Conservation (phyloP, 2,888 invertebrate species). For the Scaeva pyrastri region DNA sequence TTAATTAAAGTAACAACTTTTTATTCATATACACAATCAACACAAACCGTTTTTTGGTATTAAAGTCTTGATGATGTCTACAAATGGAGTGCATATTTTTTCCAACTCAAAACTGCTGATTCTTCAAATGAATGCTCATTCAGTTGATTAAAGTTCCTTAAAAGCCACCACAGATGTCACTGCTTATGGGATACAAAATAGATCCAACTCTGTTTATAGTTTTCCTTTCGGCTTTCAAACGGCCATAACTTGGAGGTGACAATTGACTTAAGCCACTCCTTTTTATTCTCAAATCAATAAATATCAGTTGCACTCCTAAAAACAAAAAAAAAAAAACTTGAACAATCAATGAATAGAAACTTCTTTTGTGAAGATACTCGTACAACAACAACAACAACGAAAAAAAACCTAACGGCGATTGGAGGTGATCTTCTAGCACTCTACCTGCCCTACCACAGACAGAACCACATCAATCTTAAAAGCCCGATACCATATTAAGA, state of each 20-base stretch:
- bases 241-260: neutral
- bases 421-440: slow-evolving; percentile 24
- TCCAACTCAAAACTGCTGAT: no score
- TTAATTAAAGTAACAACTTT: no score
- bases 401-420: neutral
- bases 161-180: neutral
- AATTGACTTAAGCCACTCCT: neutral
- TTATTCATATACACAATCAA: no score
- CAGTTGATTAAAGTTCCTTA: no score
- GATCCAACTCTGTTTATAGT: neutral
- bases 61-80: no score
- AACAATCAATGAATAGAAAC: neutral
- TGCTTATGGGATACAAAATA: neutral
- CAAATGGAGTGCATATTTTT: no score
- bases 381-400: neutral
- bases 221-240: neutral
- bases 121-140: no score
- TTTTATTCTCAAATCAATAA: neutral
- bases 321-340: neutral
- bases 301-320: neutral
- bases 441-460: neutral
- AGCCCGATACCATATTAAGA: slow-evolving; percentile 1
- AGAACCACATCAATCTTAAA: slow-evolving; percentile 2
- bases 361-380: neutral
- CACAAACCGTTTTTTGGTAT: no score